Percentiles rank a stretch among this genome's conserved stretches.
Conservation (phyloP, 2,797 vertebrate species). For the Coranthus polyacanthus region DNA sequence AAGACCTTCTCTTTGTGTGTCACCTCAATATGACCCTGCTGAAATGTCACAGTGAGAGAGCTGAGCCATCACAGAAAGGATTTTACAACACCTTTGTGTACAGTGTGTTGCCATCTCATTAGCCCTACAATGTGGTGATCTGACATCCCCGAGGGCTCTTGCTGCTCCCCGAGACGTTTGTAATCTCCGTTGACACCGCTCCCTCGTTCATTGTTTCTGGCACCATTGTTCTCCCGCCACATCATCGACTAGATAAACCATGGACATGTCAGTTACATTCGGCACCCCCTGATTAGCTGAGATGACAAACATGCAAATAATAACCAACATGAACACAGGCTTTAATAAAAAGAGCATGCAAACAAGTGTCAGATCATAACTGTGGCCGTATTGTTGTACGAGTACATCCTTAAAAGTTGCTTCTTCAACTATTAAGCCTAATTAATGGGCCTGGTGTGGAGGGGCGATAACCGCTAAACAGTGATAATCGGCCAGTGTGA, state of each 20-base stretch:
- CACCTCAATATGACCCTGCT: slow-evolving; percentile 69
- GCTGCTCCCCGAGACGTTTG: slow-evolving; percentile 66
- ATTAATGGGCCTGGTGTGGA: slow-evolving; percentile 84
- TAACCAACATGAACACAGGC: slow-evolving; percentile 16
- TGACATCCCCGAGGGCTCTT: slow-evolving; percentile 65
- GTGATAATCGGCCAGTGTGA: slow-evolving; percentile 76
- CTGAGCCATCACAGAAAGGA: slow-evolving; percentile 54
- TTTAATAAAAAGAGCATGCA: slow-evolving; percentile 52
- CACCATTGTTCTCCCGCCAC: slow-evolving; percentile 79
- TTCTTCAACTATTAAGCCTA: slow-evolving; percentile 82
- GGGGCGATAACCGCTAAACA: slow-evolving; percentile 77
- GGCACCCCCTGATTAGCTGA: slow-evolving; percentile 71
- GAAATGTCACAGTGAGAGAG: slow-evolving; percentile 60
- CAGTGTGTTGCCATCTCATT: slow-evolving; percentile 73
- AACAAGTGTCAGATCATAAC: slow-evolving; percentile 73
- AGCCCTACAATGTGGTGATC: slow-evolving; percentile 76
- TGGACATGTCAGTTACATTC: slow-evolving; percentile 80
- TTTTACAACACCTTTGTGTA: slow-evolving; percentile 77
- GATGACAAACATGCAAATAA: slow-evolving; percentile 38
- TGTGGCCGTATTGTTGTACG: slow-evolving; percentile 53
- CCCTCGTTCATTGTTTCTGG: slow-evolving; percentile 70
- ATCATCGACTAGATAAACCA: slow-evolving; percentile 79
- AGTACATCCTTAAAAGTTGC: slow-evolving; percentile 79
- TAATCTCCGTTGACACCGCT: slow-evolving; percentile 75
- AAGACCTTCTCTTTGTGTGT: slow-evolving; percentile 52